These are phyloP conservation scores for Cheiracanthium punctorium DNA, from an alignment of 2,888 invertebrate species.

Conservation along the genomic window DNA sequence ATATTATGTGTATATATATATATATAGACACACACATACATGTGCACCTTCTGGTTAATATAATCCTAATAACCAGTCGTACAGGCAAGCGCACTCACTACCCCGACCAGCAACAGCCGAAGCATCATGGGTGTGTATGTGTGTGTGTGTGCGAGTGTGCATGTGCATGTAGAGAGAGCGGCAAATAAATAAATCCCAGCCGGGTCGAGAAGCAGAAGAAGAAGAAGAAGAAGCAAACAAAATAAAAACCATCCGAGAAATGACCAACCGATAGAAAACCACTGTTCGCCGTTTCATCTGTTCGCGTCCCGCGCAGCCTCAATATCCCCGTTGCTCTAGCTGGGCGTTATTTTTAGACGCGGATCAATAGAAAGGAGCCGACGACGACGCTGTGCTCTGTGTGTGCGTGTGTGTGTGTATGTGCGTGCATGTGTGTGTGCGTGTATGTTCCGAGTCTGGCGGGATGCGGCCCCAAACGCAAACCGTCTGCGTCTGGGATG, in stretches of 20 bases:
- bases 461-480: slow-evolving; percentile 58
- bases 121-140: too few relatives aligned
- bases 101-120: too few relatives aligned
- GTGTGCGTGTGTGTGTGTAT: slow-evolving; percentile 15
- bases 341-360: slow-evolving; percentile 69
- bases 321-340: slow-evolving; percentile 59
- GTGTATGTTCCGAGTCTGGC: slow-evolving; percentile 4
- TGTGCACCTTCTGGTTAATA: background rate
- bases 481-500: slow-evolving; percentile 53
- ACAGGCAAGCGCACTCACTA: too few relatives aligned
- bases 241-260: slow-evolving; percentile 3
- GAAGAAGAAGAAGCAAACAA: too few relatives aligned
- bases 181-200: too few relatives aligned
- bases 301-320: slow-evolving; percentile 22
- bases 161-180: too few relatives aligned
- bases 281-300: slow-evolving; percentile 37
- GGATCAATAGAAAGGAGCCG: slow-evolving; percentile 61
- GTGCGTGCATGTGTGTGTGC: slow-evolving; percentile 43
- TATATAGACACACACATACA: background rate
- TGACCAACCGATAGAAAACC: slow-evolving; percentile 43
- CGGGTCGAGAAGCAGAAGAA: too few relatives aligned
- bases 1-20: background rate
- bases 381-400: slow-evolving; percentile 30
- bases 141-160: too few relatives aligned
- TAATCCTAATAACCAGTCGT: too few relatives aligned